Base-by-base conservation (phyloP, 2,113 vertebrate genomes). In the Sphaerodactylus townsendi region DNA sequence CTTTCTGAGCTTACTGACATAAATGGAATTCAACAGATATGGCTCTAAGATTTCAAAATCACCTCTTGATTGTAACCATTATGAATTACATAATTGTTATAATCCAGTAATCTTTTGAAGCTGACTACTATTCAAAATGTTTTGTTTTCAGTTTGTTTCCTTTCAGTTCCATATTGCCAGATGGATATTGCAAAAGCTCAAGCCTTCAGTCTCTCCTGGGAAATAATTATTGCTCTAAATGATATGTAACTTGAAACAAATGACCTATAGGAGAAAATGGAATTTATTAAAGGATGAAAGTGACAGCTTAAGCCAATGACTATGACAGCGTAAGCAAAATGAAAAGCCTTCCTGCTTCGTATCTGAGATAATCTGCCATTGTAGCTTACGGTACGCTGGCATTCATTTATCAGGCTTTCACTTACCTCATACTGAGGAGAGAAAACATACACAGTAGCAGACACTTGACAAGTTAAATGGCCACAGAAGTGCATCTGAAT, bases 401-500 rank as follows among this genome's bases (percentile, higher is more conserved):
- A 80, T 86, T 89, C 66, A 81, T 83, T 81, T 84, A 68, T 86
- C 77, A 81, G 65, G 37, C 77, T 83, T 89, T 83, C 65, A 84
- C 50, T 77, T 89, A 77, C 46, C 50, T 53, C 41, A 72, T 33
- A 66, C 72, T 30, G 65, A 71, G 30, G 28, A 77, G 72, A 74
- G 53, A 48, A 70, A 68, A 86, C 41, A 44, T 77, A n/a, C 37
- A 84, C 13, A 84, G 66, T 13, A 46, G 37, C 35, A 76, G 77
- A 80, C 77, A 84, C 81, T 81, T 86, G 66, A 86, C 77, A 83
- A 84, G 77, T 76, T 86, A 77, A 86, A 77, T 73, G 71, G 65
- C 90, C 53, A 82, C 46, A 83, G 85, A 86, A 80, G 82, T 82
- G 46, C 28, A 89, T 66, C 85, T 89, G 89, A 87, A 78, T 89